Base-by-base conservation (phyloP, 2,888 invertebrate species). In the Nysson spinosus region DNA sequence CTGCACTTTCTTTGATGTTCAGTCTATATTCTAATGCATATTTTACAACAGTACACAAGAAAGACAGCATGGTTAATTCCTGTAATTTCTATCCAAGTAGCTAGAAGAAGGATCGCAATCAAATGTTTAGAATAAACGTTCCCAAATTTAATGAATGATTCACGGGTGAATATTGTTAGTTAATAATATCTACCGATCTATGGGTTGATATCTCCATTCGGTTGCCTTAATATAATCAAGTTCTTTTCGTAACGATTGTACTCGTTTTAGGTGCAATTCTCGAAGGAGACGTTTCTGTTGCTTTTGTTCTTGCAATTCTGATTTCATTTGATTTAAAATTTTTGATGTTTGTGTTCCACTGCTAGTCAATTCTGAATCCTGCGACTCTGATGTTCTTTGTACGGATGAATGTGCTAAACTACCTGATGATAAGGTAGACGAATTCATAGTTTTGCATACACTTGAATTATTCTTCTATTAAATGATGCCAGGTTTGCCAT, bases 191-290 rank as follows among this genome's bases (percentile, higher is more conserved):
- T 90, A 92, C 85, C 91, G 93, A 68, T 94, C 93, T 75, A 91
- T 89, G 32, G 90, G 88, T 47, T 93, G 92, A 88, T 93, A 95
- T 86, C 93, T 92, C 95, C 95, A 95, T 81, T 94, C 93, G 0
- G 94, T 94, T 50, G 92, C 91, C 83, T 93, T 94, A n/a, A 95
- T 87, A 82, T 92, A 92, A 72, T 93, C 93, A 54, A 95, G 87
- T 87, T 95, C 94, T 84, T 93, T 94, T 58, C 94, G 89, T 30
- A 95, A 85, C 28, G 89, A 88, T 84, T 93, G 92, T 54, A 95
- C 89, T 67, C 94, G 89, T 81, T 92, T 93, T 58, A 91, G 89
- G 75, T 95, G 94, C 60, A 91, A 89, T 80, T 94, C 94, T 32
- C 91, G 90, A 17, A 90, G 89, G 0, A 90, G 89, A 75, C 88